phyloP scores from a whole-genome alignment of 2,888 invertebrate genomes.

The Parochlus steinenii region DNA sequence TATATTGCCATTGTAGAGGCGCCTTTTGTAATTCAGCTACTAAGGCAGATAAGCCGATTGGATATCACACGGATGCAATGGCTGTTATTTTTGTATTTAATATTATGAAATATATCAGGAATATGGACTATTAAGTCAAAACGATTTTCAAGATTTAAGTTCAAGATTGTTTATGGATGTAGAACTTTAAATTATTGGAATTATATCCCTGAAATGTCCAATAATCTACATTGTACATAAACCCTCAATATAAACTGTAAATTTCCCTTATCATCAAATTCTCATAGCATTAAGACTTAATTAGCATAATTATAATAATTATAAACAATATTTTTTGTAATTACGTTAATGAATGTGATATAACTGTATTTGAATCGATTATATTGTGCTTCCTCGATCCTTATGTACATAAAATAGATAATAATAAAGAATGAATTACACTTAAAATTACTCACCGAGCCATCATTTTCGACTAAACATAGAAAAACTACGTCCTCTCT shows the following conservation, averaged over 20 bases:
- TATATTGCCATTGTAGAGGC: conserved; percentile 58
- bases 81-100: conserved; percentile 44
- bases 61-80: conserved; percentile 39
- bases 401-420: background rate
- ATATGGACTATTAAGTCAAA: conserved; percentile 21
- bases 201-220: no score
- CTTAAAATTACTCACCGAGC: conserved; percentile 49
- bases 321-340: no score
- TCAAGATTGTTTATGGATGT: conserved; percentile 5
- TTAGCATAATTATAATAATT: no score
- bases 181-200: no score
- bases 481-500: conserved; percentile 91
- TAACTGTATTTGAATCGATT: conserved; percentile 1
- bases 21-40: conserved; percentile 51
- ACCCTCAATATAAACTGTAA: no score
- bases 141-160: background rate
- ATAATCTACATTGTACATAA: no score
- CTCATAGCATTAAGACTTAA: no score
- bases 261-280: no score
- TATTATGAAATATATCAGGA: conserved; percentile 41
- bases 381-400: background rate
- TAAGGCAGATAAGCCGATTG: conserved; percentile 29
- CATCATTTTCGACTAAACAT: conserved; percentile 78
- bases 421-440: conserved; percentile 1
- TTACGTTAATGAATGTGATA: conserved; percentile 4